Percentiles rank a stretch among this genome's conserved stretches.
These are phyloP conservation scores for Sylvicola cinctus DNA, from an alignment of 2,888 invertebrate genomes.

Conservation along the genomic window DNA sequence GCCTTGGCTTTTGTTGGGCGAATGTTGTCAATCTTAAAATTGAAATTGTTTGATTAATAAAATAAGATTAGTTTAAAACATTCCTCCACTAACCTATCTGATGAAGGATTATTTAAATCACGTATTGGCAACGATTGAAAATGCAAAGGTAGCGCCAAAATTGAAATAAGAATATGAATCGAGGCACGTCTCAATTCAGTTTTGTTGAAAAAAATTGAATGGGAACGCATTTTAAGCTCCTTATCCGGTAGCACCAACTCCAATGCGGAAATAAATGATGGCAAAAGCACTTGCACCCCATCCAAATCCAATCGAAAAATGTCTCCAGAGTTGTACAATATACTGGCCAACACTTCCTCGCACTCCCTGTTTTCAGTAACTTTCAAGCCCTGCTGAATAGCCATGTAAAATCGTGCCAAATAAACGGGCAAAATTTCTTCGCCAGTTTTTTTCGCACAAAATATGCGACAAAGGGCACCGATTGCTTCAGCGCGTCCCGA, in stretches of 20 bases:
- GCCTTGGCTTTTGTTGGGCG: conserved; percentile 46
- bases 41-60: conserved; percentile 14
- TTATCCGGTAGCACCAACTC: conserved; percentile 80
- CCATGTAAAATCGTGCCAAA: conserved; percentile 81
- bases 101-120: conserved; percentile 38
- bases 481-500: conserved; percentile 85
- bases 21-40: conserved; percentile 31
- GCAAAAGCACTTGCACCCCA: conserved; percentile 79
- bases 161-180: conserved; percentile 74
- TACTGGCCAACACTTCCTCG: conserved; percentile 66
- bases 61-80: background rate
- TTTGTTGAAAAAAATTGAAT: conserved; percentile 35
- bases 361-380: conserved; percentile 44
- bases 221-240: conserved; percentile 54
- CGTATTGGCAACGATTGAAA: conserved; percentile 59
- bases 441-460: conserved; percentile 87
- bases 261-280: conserved; percentile 71
- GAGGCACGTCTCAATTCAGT: conserved; percentile 75
- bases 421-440: conserved; percentile 86
- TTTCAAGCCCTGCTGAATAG: conserved; percentile 68
- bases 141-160: conserved; percentile 83
- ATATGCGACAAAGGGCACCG: conserved; percentile 84
- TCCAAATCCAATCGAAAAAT: conserved; percentile 81
- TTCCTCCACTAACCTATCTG: conserved; percentile 25
- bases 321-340: conserved; percentile 68